Evolutionary conservation across 2,113 vertebrate species (phyloP).

Genomic region (Parus major): DNA sequence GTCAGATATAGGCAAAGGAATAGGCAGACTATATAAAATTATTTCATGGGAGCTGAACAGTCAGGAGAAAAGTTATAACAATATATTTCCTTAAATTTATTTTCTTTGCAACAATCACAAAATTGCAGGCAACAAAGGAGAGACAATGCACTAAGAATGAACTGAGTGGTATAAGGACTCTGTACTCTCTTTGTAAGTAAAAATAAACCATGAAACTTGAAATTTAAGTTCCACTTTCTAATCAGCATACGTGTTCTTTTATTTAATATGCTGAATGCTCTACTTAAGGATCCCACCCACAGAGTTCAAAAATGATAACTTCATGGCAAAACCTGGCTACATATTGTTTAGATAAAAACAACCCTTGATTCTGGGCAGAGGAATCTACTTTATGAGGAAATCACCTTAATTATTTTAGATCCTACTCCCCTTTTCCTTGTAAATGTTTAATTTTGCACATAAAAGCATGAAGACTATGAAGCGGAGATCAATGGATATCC

Average conservation of each 20-base stretch:
- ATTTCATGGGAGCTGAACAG: neutral
- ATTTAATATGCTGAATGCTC: neutral
- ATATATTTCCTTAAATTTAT: slow-evolving; percentile 10
- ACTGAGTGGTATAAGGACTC: slow-evolving; percentile 29
- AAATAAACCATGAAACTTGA: neutral
- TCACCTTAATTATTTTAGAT: neutral
- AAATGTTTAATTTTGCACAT: neutral
- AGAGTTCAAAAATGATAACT: neutral
- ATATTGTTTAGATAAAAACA: neutral
- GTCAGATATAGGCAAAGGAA: neutral
- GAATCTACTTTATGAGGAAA: neutral
- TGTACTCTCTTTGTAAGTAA: neutral
- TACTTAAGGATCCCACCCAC: neutral
- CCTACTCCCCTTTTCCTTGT: neutral
- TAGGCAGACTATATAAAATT: neutral
- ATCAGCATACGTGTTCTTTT: neutral
- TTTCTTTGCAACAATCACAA: slow-evolving; percentile 38
- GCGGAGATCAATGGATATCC: neutral
- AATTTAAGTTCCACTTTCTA: neutral
- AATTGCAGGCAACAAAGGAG: slow-evolving; percentile 17
- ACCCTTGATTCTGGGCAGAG: neutral
- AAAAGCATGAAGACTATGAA: neutral
- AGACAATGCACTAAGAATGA: slow-evolving; percentile 15
- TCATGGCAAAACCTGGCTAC: neutral
- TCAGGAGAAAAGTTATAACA: neutral